Evolutionary conservation across 2,113 vertebrate species (phyloP), one percentile per base, ranked within the genome.

Genomic region (Dunckerocampus dactyliophorus): DNA sequence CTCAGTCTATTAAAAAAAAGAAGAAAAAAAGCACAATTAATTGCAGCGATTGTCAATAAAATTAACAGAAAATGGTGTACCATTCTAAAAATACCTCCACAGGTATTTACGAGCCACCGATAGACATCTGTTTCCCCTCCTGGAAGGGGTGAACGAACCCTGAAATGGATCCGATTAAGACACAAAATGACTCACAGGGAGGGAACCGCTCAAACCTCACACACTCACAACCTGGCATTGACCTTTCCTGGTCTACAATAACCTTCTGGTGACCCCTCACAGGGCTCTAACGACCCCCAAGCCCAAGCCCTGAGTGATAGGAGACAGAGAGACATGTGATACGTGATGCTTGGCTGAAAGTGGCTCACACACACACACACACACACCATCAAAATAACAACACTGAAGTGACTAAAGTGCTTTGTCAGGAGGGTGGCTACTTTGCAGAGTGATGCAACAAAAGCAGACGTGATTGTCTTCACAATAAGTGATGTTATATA

Each of bases 71-170:
- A 24, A 19, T 45, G 50, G 28, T 63, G 48, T 53, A n/a, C 56
- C 20, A 71, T 54, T 37, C 67, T 22, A 53, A 60, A 69, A 74
- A 80, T 69, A 69, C 66, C 53, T 59, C 51, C 45, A 62, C 24
- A 62, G 61, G 52, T 68, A 67, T 79, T 74, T 72, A 60, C 24
- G 67, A 74, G 47, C 53, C 48, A 71, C 24, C 72, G 71, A 71
- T 71, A 56, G 68, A 86, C 79, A 86, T 88, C 77, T 85, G 86
- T 80, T 83, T 71, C 56, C 55, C 71, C 62, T 71, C 69, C 54
- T 42, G 54, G 6, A 21, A 63, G 67, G 82, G 79, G 75, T 76
- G 77, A 85, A 69, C 16, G 21, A 69, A 84, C 77, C 67, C 78
- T 76, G 75, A 85, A 84, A 87, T 80, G 63, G 74, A 84, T 82